These are phyloP conservation scores for Eupithecia tripunctaria DNA, from an alignment of 2,888 invertebrate species.

Conservation along the genomic window DNA sequence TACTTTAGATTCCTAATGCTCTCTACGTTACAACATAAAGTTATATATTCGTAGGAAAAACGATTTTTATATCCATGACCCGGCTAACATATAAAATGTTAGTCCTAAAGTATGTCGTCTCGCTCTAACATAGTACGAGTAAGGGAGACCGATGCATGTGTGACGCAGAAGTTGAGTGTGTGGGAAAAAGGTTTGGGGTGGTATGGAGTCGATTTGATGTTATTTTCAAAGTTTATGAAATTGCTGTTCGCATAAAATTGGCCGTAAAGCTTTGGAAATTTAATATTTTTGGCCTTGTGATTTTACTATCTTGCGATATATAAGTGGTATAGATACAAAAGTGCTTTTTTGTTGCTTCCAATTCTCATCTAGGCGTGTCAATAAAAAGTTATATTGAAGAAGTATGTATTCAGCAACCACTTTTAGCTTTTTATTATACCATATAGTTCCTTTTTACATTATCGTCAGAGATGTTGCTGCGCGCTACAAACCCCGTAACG, in stretches of 20 bases:
- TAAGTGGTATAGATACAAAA: neutral
- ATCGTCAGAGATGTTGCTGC: neutral
- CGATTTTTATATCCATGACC: slow-evolving; percentile 85
- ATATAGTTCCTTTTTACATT: neutral
- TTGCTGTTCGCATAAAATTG: slow-evolving; percentile 13
- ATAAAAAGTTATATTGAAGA: neutral
- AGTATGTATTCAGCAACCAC: neutral
- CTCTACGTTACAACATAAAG: slow-evolving; percentile 59
- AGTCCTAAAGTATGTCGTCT: slow-evolving; percentile 75
- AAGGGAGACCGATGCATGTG: slow-evolving; percentile 71
- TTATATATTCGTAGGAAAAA: slow-evolving; percentile 71
- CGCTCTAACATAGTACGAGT: slow-evolving; percentile 58
- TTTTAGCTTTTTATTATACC: neutral
- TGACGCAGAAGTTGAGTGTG: slow-evolving; percentile 74
- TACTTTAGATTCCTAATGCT: slow-evolving; percentile 75
- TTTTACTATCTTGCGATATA: neutral
- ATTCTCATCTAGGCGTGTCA: neutral
- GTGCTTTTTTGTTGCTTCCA: neutral
- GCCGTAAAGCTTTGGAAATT: neutral
- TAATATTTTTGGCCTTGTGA: neutral
- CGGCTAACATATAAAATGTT: slow-evolving; percentile 85
- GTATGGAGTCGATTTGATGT: slow-evolving; percentile 57
- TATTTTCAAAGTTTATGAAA: slow-evolving; percentile 23
- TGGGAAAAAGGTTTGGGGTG: slow-evolving; percentile 55
- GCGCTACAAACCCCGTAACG: neutral